Evolutionary conservation across 2,888 invertebrate species (phyloP).

Genomic region (Platycheirus albimanus): DNA sequence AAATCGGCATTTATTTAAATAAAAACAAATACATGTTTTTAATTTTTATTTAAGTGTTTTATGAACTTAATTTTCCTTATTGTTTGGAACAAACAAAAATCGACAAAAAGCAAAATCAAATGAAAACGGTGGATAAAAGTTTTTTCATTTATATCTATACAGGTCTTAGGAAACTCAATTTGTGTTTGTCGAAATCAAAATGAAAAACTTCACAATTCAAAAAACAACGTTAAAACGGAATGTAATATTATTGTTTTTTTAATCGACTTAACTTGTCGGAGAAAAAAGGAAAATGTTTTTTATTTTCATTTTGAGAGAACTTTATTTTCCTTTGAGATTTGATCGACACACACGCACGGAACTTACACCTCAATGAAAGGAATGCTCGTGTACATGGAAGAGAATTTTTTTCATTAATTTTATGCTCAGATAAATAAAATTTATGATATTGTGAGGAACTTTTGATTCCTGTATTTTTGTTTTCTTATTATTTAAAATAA

Average conservation of each 20-base stretch:
- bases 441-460: constrained; percentile 23
- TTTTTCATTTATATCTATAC: constrained; percentile 64
- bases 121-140: too few relatives aligned
- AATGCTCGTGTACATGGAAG: not conserved
- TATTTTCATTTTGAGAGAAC: constrained; percentile 8
- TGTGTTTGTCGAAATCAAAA: constrained; percentile 47
- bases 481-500: constrained; percentile 11
- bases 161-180: constrained; percentile 42
- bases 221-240: constrained; percentile 44
- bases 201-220: constrained; percentile 46
- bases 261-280: constrained; percentile 50
- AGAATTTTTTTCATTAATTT: constrained; percentile 32
- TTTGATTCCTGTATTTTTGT: too few relatives aligned
- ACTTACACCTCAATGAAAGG: not conserved
- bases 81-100: not conserved
- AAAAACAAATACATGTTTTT: not conserved
- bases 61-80: not conserved
- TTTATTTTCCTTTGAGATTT: constrained; percentile 16
- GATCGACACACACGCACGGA: constrained; percentile 24
- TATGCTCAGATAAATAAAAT: constrained; percentile 46
- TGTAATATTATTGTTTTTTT: constrained; percentile 51
- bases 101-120: constrained; percentile 28
- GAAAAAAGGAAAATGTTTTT: constrained; percentile 9
- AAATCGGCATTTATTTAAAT: not conserved
- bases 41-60: not conserved